These are phyloP conservation scores for Charadrius vociferus DNA, from an alignment of 2,113 vertebrate genomes.

Conservation along the genomic window DNA sequence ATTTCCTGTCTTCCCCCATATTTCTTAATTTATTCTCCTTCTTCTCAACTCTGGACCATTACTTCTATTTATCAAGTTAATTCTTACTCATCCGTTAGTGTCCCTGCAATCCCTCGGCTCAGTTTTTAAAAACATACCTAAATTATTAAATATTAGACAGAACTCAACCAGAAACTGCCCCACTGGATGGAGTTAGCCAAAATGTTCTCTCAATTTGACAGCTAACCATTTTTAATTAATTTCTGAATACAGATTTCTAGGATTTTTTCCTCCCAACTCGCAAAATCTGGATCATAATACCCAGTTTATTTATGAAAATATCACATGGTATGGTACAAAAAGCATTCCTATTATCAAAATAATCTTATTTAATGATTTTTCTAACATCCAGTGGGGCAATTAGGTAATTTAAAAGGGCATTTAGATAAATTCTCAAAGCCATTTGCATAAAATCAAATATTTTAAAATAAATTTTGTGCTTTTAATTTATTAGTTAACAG, in stretches of 20 bases:
- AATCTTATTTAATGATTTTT: neutral
- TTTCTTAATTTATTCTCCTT: neutral
- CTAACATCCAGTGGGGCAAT: neutral
- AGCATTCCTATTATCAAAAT: neutral
- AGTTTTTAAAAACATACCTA: neutral
- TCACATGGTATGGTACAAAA: neutral
- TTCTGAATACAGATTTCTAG: neutral
- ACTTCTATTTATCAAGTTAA: neutral
- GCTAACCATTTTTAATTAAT: neutral
- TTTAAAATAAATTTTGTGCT: neutral
- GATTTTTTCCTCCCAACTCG: neutral
- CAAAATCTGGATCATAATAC: neutral
- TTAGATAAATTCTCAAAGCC: neutral
- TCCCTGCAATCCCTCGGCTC: neutral
- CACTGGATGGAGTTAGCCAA: neutral
- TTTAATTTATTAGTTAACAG: neutral
- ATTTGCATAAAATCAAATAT: neutral
- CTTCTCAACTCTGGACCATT: neutral
- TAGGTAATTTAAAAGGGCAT: neutral
- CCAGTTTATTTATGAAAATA: neutral
- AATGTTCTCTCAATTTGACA: neutral
- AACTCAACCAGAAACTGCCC: neutral
- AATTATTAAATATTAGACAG: neutral
- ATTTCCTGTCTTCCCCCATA: neutral
- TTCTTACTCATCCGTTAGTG: neutral